These are phyloP conservation scores for Unio pictorum DNA, from an alignment of 2,888 invertebrate genomes.

Conservation along the genomic window DNA sequence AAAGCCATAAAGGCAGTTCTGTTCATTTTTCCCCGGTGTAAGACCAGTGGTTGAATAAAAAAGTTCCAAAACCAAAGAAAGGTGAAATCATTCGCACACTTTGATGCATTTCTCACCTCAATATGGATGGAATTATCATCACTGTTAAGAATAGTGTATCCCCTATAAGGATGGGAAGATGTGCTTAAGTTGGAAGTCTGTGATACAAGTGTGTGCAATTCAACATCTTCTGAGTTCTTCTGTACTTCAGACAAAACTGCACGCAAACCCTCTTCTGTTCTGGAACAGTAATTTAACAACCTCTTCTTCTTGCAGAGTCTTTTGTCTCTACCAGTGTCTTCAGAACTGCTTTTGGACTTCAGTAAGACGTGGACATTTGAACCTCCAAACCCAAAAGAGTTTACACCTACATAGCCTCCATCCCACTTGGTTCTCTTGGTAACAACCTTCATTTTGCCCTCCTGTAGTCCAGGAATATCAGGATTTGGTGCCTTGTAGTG, in stretches of 20 bases:
- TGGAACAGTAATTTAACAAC: constrained; percentile 85
- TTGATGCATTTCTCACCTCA: constrained; percentile 35
- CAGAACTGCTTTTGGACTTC: constrained; percentile 72
- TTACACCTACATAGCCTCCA: constrained; percentile 93
- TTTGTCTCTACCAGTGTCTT: constrained; percentile 12
- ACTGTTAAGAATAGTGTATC: constrained; percentile 83
- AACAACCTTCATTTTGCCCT: constrained; percentile 92
- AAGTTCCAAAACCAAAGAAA: no score
- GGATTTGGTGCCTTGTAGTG: constrained; percentile 90
- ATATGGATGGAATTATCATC: constrained; percentile 59
- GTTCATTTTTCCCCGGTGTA: no score
- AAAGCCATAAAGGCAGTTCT: no score
- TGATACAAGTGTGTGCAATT: constrained; percentile 65
- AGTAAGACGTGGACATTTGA: constrained; percentile 71
- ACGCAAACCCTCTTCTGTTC: constrained; percentile 86
- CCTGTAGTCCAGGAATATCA: constrained; percentile 90
- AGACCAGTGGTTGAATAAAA: no score
- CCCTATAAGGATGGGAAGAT: constrained; percentile 85
- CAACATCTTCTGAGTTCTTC: constrained; percentile 70
- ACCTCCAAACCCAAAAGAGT: constrained; percentile 99
- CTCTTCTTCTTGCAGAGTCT: constrained; percentile 74
- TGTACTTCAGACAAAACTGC: constrained; percentile 83
- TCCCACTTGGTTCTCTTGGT: constrained; percentile 86
- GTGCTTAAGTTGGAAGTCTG: constrained; percentile 73
- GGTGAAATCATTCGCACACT: neutral